These are phyloP conservation scores for Drosophila littoralis DNA, from an alignment of 1,140 invertebrate species.

Conservation along the genomic window DNA sequence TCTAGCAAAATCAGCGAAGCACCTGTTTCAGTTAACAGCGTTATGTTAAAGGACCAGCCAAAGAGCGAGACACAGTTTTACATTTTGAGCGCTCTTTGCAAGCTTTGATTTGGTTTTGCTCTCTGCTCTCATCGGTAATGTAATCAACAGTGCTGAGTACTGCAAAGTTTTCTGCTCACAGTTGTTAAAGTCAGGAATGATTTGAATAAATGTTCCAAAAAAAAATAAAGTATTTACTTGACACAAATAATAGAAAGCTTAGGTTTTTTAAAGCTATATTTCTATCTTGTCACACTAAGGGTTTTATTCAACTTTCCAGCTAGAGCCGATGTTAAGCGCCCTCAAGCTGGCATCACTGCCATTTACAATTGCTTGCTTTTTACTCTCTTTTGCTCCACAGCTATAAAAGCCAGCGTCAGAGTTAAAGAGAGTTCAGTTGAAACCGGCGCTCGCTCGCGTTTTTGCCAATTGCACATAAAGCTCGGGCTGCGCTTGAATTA, in stretches of 20 bases:
- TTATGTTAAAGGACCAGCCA: neutral
- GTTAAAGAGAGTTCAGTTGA: conserved; percentile 49
- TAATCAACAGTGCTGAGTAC: conserved; percentile 9
- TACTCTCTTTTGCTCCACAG: conserved; percentile 24
- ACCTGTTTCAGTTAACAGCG: conserved; percentile 33
- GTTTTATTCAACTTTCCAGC: neutral
- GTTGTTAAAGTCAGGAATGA: neutral
- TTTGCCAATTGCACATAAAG: conserved; percentile 37
- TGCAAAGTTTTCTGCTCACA: neutral
- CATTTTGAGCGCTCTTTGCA: conserved; percentile 11
- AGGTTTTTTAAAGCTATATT: neutral
- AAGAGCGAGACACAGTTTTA: conserved; percentile 3
- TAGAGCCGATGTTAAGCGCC: neutral
- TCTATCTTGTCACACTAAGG: neutral
- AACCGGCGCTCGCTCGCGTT: conserved; percentile 64
- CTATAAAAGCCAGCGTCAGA: conserved; percentile 43
- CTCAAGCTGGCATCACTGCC: conserved; percentile 7
- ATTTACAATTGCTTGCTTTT: conserved; percentile 3
- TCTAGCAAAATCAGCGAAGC: conserved; percentile 10
- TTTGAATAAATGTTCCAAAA: neutral
- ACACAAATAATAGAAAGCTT: neutral
- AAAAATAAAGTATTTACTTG: neutral
- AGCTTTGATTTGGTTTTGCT: conserved; percentile 3
- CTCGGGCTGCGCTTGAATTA: conserved; percentile 32
- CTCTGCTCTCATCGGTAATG: neutral